Evolutionary conservation across 2,113 vertebrate species (phyloP), one percentile per base, ranked within the genome.

Genomic region (Oophaga pumilio): DNA sequence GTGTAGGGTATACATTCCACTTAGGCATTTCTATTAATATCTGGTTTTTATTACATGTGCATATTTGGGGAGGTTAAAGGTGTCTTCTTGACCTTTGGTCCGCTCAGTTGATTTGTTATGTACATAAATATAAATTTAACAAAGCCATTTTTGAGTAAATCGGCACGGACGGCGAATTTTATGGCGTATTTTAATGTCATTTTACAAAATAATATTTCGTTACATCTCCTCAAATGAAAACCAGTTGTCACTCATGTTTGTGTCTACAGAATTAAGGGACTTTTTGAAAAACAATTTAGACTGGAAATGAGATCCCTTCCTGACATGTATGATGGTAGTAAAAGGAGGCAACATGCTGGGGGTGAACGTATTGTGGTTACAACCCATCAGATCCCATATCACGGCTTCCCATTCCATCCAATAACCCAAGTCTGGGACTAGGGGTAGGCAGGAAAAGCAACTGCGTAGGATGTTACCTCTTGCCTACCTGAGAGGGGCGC

Each of bases 1-100:
- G 71, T 20, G 49, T 82, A 56, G 11, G n/a, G 13, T 68, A 28
- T 66, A 62, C 81, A 26, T 68, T 82, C 69, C 28, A 13, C 43
- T 59, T 76, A 57, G 84, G 76, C 82, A 26, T 84, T 71, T 84
- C 82, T 84, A 84, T 84, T 84, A 68, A 84, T 84, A 84, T 84
- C 82, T 71, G 82, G 49, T 50, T 84, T 56, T 84, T 84, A 69
- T 69, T 84, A 68, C 76, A 28, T 17, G 53, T 17, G 76, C 76
- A 28, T 79, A 79, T 79, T 56, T 59, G 14, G 53, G 52, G 76
- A 59, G 76, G 53, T 79, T 79, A 59, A 52, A 79, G 76, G 76
- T 79, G 76, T 7, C 24, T 22, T 79, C 53, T 59, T 26, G 76
- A 79, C 76, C 53, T 17, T 79, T 79, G 53, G 76, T 56, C 76